Evolutionary conservation across 2,797 vertebrate genomes (phyloP).

Genomic region (Menidia menidia): DNA sequence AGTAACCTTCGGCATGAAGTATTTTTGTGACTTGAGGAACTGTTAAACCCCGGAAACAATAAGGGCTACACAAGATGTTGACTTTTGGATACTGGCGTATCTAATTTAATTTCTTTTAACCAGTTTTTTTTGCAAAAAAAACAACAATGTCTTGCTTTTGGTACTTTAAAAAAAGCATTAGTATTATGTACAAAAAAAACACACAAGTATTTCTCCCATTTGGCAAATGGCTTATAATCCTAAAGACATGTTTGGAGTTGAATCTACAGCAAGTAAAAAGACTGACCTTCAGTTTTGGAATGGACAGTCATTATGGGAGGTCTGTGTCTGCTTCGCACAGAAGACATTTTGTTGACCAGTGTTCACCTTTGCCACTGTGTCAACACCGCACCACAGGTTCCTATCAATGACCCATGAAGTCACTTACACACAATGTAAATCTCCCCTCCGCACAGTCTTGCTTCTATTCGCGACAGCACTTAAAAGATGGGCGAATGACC

Average conservation of each 20-base stretch:
- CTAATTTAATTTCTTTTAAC: too few relatives aligned
- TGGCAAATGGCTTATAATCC: too few relatives aligned
- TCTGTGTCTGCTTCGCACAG: slow-evolving; percentile 52
- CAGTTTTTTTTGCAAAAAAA: not conserved
- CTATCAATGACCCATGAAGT: slow-evolving; percentile 73
- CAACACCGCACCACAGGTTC: slow-evolving; percentile 69
- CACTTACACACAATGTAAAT: slow-evolving; percentile 59
- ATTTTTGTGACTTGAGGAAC: too few relatives aligned
- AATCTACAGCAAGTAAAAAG: not conserved
- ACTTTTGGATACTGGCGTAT: too few relatives aligned
- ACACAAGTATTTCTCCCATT: too few relatives aligned
- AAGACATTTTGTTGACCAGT: slow-evolving; percentile 61
- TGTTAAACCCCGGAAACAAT: too few relatives aligned
- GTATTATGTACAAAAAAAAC: too few relatives aligned
- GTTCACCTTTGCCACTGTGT: slow-evolving; percentile 61
- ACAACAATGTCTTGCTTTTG: not conserved
- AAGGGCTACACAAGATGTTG: too few relatives aligned
- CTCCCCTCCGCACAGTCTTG: slow-evolving; percentile 38
- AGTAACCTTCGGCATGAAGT: not conserved
- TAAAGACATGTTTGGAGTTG: not conserved
- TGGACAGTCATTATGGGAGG: slow-evolving; percentile 56
- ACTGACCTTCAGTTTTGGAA: slow-evolving; percentile 12
- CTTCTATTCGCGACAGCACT: slow-evolving; percentile 41
- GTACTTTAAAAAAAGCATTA: not conserved
- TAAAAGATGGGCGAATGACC: slow-evolving; percentile 50